A percentile compares a stretch with the other conserved stretches of the same genome.
Evolutionary conservation across 2,113 vertebrate genomes (phyloP).

Genomic region (Semnopithecus entellus): DNA sequence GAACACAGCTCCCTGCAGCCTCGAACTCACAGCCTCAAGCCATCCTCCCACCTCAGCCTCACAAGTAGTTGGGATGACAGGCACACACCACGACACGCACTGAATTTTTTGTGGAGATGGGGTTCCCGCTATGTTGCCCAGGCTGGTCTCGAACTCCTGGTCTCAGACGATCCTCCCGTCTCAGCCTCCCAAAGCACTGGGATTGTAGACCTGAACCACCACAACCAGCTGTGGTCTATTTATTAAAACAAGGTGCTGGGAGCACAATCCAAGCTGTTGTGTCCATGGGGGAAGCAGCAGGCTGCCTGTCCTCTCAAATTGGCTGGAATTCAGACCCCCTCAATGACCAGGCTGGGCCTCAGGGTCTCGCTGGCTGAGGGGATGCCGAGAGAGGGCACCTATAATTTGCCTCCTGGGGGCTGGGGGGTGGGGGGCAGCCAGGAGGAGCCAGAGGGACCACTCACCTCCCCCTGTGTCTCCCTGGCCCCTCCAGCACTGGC

Average conservation of each 20-base stretch:
- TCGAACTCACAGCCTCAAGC: too few relatives aligned
- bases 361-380: too few relatives aligned
- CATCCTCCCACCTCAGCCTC: too few relatives aligned
- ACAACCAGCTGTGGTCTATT: background rate
- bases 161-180: too few relatives aligned
- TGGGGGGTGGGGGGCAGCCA: background rate
- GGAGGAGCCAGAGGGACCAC: fast-evolving
- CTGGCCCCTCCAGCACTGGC: conserved; percentile 87
- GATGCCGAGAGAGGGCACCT: fast-evolving
- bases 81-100: too few relatives aligned
- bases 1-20: too few relatives aligned
- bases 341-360: background rate
- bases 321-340: background rate
- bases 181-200: too few relatives aligned
- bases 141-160: too few relatives aligned
- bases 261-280: fast-evolving
- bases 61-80: too few relatives aligned
- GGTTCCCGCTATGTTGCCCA: too few relatives aligned
- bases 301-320: background rate
- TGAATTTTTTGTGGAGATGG: too few relatives aligned
- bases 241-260: background rate
- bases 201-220: too few relatives aligned
- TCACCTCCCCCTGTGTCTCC: background rate
- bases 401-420: background rate
- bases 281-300: background rate